Evolutionary conservation across 2,113 vertebrate genomes (phyloP).

Genomic region (Bos indicus): DNA sequence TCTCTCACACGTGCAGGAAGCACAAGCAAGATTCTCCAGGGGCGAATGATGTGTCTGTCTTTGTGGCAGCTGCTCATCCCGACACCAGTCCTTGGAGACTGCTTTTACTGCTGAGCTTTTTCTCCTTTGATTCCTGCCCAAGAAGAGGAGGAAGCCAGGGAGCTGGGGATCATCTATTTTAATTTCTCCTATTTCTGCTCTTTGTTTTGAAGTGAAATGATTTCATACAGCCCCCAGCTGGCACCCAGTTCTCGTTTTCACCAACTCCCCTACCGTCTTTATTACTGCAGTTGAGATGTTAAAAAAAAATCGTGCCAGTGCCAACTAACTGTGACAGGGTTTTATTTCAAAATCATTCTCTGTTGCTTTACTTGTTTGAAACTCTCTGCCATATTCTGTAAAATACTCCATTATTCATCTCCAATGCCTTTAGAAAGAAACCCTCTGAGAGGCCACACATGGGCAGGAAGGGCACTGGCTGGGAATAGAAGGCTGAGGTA

Average conservation of each 20-base stretch:
- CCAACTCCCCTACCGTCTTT: background rate
- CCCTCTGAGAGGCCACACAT: background rate
- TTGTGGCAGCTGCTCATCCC: background rate
- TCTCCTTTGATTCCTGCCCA: background rate
- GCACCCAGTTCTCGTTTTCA: background rate
- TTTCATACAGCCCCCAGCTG: conserved; percentile 18
- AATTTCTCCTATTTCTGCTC: conserved; percentile 4
- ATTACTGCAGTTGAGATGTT: conserved; percentile 17
- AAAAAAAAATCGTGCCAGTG: background rate
- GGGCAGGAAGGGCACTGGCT: background rate
- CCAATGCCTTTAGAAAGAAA: background rate
- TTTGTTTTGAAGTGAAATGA: conserved; percentile 7
- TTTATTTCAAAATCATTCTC: conserved; percentile 51
- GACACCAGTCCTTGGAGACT: background rate
- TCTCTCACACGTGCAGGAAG: background rate
- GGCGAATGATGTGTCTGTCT: background rate
- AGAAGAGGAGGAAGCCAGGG: background rate
- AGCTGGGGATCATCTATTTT: background rate
- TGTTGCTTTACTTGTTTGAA: conserved; percentile 30
- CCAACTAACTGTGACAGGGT: conserved; percentile 41
- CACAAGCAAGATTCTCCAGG: background rate
- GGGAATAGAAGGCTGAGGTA: background rate
- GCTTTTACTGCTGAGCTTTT: background rate
- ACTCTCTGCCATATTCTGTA: conserved; percentile 21
- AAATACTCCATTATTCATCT: conserved; percentile 33